Evolutionary conservation across 2,113 vertebrate species (phyloP).

Genomic region (Triplophysa tibetana): DNA sequence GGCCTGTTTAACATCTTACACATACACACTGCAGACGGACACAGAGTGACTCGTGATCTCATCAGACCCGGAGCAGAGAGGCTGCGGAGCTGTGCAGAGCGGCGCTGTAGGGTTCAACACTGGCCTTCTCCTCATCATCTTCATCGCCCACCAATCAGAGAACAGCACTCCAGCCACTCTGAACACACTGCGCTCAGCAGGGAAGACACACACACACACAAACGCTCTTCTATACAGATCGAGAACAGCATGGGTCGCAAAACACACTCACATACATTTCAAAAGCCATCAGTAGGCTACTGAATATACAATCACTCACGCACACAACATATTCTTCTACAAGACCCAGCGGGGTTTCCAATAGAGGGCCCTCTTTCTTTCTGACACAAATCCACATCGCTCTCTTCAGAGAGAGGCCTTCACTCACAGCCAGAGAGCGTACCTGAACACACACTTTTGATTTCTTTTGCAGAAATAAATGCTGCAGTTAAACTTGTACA

Average conservation of each 20-base stretch:
- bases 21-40: too few relatives aligned
- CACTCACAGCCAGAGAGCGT: constrained; percentile 5
- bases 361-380: constrained; percentile 28
- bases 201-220: constrained; percentile 67
- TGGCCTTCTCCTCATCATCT: constrained; percentile 55
- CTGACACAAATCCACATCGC: constrained; percentile 37
- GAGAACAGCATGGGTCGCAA: constrained; percentile 42
- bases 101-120: constrained; percentile 75
- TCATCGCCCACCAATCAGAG: constrained; percentile 40
- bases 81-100: constrained; percentile 70
- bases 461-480: not conserved
- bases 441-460: constrained; percentile 8
- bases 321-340: constrained; percentile 46
- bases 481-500: not conserved
- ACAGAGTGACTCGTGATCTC: constrained; percentile 67
- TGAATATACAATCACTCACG: constrained; percentile 54
- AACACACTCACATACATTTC: constrained; percentile 45
- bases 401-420: constrained; percentile 31
- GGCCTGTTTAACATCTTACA: too few relatives aligned
- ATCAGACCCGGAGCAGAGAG: constrained; percentile 73
- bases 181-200: constrained; percentile 66
- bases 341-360: constrained; percentile 37
- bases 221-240: constrained; percentile 65
- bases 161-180: constrained; percentile 49
- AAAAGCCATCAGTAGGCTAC: constrained; percentile 43